Evolutionary conservation across 2,797 vertebrate species (phyloP), one percentile per base, ranked within the genome.

Genomic region (Peromyscus nudipes): DNA sequence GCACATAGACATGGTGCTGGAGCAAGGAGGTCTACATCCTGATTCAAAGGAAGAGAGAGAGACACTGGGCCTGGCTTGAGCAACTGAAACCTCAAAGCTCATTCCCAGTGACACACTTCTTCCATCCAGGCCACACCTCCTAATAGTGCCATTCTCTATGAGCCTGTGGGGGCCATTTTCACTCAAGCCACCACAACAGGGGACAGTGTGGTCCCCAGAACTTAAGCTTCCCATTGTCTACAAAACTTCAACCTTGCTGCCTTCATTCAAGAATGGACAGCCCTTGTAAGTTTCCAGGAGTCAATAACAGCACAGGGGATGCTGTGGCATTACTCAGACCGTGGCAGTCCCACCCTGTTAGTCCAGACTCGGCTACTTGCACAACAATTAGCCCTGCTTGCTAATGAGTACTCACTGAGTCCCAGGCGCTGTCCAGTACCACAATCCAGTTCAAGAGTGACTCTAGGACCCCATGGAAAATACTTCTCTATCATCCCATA

Each of bases 291-390:
- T 62, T 82, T 77, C 49, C 17, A 52, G 67, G 40, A 82, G 10
- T 29, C 34, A 76, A 5, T 57, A 34, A 57, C 49, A 2, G 19
- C 10, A 23, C 12, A 29, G 29, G 43, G 16, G 29, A 13, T 43
- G 4, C 57, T 14, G 40, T 16, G 0, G 17, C 6, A 19, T 37
- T 3, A 34, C 37, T 25, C 29, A 11, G 34, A 69, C 16, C 8
- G 0, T 0, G 25, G n/a, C 0, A 11, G 37, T n/a, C 62, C 8
- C 40, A 29, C 37, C 4, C 1, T 43, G 25, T 6, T 5, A 37
- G 43, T 37, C 5, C 25, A 55, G 11, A 21, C 37, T 71, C 34
- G 23, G 6, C 13, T 25, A 8, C 17, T 16, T 31, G 31, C 2
- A 55, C 69, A 49, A 11, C 40, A 65, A 55, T 16, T 55, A 55